Percentiles rank a stretch among this genome's conserved stretches.
Conservation (phyloP, 2,797 vertebrate species). For the Valencia hispanica region DNA sequence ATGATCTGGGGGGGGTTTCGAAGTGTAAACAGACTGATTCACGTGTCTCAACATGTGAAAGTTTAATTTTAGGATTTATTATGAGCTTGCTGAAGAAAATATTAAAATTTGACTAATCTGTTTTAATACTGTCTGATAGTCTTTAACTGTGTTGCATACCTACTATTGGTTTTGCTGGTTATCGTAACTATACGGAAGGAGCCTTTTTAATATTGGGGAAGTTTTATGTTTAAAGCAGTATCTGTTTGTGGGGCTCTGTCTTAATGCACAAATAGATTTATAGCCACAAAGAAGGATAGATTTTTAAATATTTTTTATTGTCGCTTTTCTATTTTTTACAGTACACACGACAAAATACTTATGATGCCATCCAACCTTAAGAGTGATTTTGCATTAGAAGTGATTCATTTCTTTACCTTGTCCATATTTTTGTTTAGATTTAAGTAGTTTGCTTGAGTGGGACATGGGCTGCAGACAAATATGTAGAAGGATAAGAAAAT, state of each 20-base stretch:
- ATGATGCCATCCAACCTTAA: background rate
- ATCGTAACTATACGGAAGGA: too few species aligned
- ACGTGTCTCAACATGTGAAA: background rate
- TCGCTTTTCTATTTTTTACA: background rate
- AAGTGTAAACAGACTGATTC: background rate
- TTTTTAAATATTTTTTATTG: background rate
- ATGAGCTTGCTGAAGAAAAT: background rate
- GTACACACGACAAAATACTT: too few species aligned
- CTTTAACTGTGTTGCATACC: background rate
- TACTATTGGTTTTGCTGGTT: background rate
- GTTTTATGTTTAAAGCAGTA: too few species aligned
- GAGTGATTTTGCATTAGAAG: background rate
- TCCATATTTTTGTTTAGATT: background rate
- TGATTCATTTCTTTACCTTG: background rate
- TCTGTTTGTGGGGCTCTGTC: too few species aligned
- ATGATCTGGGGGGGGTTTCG: background rate
- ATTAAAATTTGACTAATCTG: background rate
- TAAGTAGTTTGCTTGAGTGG: background rate
- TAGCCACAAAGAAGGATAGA: background rate
- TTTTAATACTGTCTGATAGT: background rate
- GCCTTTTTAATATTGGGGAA: too few species aligned
- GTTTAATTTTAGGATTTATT: background rate
- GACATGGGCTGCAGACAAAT: background rate
- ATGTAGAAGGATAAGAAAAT: background rate
- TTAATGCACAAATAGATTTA: background rate